Base-by-base conservation (phyloP, 37 sponge, comb jelly and placozoan genomes). In the Agelas oroides region DNA sequence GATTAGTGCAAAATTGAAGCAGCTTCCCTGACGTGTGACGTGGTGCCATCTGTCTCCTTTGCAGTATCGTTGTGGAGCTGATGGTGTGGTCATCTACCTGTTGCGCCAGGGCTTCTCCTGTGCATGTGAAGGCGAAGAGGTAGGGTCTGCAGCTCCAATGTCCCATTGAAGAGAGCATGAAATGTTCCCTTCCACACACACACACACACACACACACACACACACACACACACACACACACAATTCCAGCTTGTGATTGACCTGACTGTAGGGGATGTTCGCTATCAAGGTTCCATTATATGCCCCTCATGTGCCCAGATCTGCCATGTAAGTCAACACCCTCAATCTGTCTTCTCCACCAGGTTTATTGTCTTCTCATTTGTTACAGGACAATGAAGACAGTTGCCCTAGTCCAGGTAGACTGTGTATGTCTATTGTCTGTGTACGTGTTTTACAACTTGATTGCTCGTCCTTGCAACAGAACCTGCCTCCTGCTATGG, bases 251-350 rank as follows among this genome's bases (percentile, higher is more conserved):
- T 77, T 12, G 5, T 55, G 5, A 30, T 90, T 21, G 61, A 71
- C 24, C 15, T 84, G 32, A 78, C 80, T 36, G 65, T 63, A n/a
- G 3, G 6, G 69, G 76, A 69, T 40, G n/a, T 31, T 23, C 24
- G 46, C 3, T 69, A 77, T 40, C 32, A 53, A 57, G 91, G 91
- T 37, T 85, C 91, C 64, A 76, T 91, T 54, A 34, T 91, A 16
- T 91, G 91, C 28, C 91, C 91, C n/a, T 86, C 91, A 23, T 89
- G 89, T 57, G 32, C 37, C 18, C 41, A 64, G 21, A 75, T 90
- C 35, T 85, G 91, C 59, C 79, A 68, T 41, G 85, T 67, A 77
- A 32, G 78, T 61, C 21, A 16, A 17, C 52, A 1, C n/a, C 20
- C 19, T n/a, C 71, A 71, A 46, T 46, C 8, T 46, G 46, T 3